Base-by-base conservation (phyloP, 2,888 invertebrate genomes). In the Erebia epiphron region DNA sequence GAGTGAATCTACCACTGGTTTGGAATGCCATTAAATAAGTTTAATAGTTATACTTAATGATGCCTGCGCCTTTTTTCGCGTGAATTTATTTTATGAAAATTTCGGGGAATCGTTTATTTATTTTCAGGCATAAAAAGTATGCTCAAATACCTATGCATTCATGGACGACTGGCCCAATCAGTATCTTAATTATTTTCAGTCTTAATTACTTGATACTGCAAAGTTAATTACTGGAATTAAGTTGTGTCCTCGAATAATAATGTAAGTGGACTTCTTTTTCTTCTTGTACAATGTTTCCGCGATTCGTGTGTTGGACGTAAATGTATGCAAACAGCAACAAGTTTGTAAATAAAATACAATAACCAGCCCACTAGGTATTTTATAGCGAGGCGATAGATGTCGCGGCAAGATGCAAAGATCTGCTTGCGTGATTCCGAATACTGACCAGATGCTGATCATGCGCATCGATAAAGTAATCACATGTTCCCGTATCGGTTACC, bases 401-500 rank as follows among this genome's bases (percentile, higher is more conserved):
- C 26, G 63, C 71, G 68, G 68, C 60, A 63, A 56, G 70, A 69
- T 67, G 65, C 71, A 68, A 68, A 69, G 71, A 70, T 69, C 64
- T 43, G 46, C 63, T 76, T 67, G 82, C 80, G 77, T 77, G 75
- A 75, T 82, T 84, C 86, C 85, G 86, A 83, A 83, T 86, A 85
- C 86, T 87, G 87, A 88, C 81, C 80, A 67, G 78, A 79, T 81
- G 80, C 80, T 80, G 90, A 91, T 91, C 87, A 86, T 86, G 87
- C 82, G 84, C 87, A 85, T 82, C 85, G 91, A 91, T 92, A 91
- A 85, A 84, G 83, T 83, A 86, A 89, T 90, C 87, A 86, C 83
- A 18, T 71, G 72, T 72, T 83, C 82, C 79, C 81, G 82, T 89
- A 89, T 91, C 86, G 78, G 82, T 89, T 88, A 86, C 89, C 83